Base-by-base conservation (phyloP, 2,113 vertebrate genomes). In the Manacus vitellinus region DNA sequence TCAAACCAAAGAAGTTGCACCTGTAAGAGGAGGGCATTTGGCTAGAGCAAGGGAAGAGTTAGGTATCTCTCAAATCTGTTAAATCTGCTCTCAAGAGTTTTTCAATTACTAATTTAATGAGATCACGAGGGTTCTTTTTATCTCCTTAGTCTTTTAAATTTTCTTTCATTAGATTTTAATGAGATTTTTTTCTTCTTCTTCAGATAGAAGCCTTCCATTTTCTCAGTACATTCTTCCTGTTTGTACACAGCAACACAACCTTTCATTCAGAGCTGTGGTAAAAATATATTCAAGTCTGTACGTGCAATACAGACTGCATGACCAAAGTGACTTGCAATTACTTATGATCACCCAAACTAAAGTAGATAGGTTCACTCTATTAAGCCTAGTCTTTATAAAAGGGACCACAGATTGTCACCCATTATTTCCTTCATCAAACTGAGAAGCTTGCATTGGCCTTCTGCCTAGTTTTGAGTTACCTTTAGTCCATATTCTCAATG, bases 151-250 rank as follows among this genome's bases (percentile, higher is more conserved):
- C 85, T 81, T 59, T 76, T 84, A 88, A 70, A 85, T 81, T 88
- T 49, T 88, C 73, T 85, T 87, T 96, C 62, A 85, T 89, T 89
- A 76, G 71, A 66, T 92, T 90, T 92, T 70, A 88, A 92, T 91
- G 70, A 86, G n/a, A 66, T 43, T 61, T 89, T 93, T 82, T 75
- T 79, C 49, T 31, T 62, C 49, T 93, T 35, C 54, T 82, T 54
- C 78, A 72, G 14, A 63, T 22, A 71, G 33, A 78, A 15, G 52
- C 30, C 51, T 86, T 37, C 55, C 18, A 46, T 76, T 93, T 88
- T 83, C 31, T 66, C 3, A 1, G n/a, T 51, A 17, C 24, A 2
- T 49, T 70, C 7, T 65, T 83, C 43, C 65, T 43, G 8, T 87
- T 88, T 87, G 37, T 43, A 91, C 46, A 35, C 85, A 85, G 66